Percentiles rank a stretch among this genome's conserved stretches.
Conservation (phyloP, 2,113 vertebrate species). For the Psittacara wagleri region DNA sequence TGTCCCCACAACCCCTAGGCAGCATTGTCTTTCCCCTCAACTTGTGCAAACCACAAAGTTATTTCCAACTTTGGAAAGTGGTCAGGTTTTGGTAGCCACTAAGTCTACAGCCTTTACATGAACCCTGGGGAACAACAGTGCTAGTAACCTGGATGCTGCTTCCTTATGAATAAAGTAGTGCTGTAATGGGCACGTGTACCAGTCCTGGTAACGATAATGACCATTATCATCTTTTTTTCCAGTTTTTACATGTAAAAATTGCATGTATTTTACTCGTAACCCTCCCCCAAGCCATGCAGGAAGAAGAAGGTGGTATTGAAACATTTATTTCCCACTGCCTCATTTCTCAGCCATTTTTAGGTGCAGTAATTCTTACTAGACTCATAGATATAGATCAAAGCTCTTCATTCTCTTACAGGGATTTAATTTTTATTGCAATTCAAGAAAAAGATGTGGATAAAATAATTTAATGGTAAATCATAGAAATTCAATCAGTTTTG, state of each 20-base stretch:
- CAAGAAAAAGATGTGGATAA: not conserved
- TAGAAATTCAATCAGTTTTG: not conserved
- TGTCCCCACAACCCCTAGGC: not conserved
- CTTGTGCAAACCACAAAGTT: not conserved
- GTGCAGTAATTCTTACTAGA: not conserved
- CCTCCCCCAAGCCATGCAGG: not conserved
- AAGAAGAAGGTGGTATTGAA: not conserved
- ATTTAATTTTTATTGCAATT: not conserved
- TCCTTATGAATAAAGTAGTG: not conserved
- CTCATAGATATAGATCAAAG: not conserved
- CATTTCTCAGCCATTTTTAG: not conserved
- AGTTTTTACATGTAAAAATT: not conserved
- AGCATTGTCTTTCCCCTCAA: not conserved
- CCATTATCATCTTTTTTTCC: not conserved
- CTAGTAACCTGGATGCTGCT: not conserved
- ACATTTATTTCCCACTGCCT: not conserved
- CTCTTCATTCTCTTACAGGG: not conserved
- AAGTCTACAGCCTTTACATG: not conserved
- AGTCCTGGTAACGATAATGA: not conserved
- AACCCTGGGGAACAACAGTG: not conserved
- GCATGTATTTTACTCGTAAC: not conserved
- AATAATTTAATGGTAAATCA: not conserved
- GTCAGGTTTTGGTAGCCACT: not conserved
- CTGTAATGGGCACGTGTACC: rapidly evolving
- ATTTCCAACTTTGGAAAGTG: not conserved